Base-by-base conservation (phyloP, 2,113 vertebrate species). In the Hipposideros armiger region DNA sequence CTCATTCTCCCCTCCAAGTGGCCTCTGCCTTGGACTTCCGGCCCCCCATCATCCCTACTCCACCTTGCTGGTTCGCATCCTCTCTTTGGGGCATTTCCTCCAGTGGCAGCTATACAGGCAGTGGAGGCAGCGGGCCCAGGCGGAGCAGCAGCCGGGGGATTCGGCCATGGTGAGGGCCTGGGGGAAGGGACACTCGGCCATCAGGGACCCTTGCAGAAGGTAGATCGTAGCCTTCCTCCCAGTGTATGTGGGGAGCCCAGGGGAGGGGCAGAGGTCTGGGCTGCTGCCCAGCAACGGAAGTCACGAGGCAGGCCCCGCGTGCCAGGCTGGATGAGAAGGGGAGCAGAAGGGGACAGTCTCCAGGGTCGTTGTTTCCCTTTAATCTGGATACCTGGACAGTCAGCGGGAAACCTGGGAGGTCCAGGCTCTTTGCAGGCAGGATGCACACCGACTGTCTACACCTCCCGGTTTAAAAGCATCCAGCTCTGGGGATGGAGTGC, bases 71-170 rank as follows among this genome's bases (percentile, higher is more conserved):
- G 98, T 98, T 80, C 45, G 90, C 87, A 95, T 97, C 87, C 92
- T 98, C 73, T 98, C 84, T 81, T 97, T 98, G 87, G 97, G 97
- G 80, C 70, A 36, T 1, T 96, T 97, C 92, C 92, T 97, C 98
- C 98, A 99, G 83, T 47, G 98, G 97, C 98, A 99, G 98, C 98
- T 98, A 89, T 98, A 99, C 76, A 99, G 98, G 96, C 98, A 97
- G 84, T 98, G 96, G 91, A 98, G 87, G 96, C 98, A 98, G 83
- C 87, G 91, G 95, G 98, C 81, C 91, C 98, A 98, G 89, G 77
- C 0, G 0, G 13, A 96, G 81, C 98, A 97, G 97, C 98, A 98
- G 66, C 82, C 26, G 0, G 90, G 62, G 1, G 62, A 64, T 47
- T 98, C 96, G 0, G 98, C 97, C 98, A 99, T 99, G n/a, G 62